These are phyloP conservation scores for Urophycis tenuis DNA, from an alignment of 2,797 vertebrate genomes.

Conservation along the genomic window DNA sequence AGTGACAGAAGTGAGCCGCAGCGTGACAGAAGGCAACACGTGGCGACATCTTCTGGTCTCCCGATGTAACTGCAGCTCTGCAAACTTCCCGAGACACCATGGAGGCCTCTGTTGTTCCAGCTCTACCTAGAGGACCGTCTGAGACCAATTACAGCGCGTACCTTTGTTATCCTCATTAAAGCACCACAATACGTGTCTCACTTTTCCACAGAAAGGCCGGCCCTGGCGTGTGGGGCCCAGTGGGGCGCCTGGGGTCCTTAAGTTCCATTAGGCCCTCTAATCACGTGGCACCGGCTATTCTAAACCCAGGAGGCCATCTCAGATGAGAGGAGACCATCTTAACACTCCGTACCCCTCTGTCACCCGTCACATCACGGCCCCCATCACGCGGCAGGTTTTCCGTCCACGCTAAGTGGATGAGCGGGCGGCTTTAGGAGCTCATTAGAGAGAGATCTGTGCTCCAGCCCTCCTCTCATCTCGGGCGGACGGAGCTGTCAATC, in stretches of 20 bases:
- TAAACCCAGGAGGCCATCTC: conserved; percentile 31
- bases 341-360: conserved; percentile 40
- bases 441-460: conserved; percentile 50
- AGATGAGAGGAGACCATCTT: conserved; percentile 45
- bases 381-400: conserved; percentile 46
- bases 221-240: too few species aligned
- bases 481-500: conserved; percentile 57
- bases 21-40: neutral
- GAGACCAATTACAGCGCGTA: conserved; percentile 1
- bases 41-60: neutral
- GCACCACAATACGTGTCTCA: conserved; percentile 13
- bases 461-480: conserved; percentile 57
- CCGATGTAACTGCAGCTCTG: neutral
- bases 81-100: too few species aligned
- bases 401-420: conserved; percentile 36
- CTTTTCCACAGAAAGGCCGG: too few species aligned
- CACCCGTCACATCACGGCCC: conserved; percentile 56
- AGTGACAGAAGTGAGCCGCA: neutral
- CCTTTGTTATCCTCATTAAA: neutral
- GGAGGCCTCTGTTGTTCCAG: neutral
- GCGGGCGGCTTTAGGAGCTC: conserved; percentile 47
- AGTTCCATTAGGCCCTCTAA: too few species aligned
- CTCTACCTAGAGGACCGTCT: neutral
- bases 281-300: conserved; percentile 18
- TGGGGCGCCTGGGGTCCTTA: too few species aligned